These are phyloP conservation scores for Pangasianodon hypophthalmus DNA, from an alignment of 2,113 vertebrate species.

Conservation along the genomic window DNA sequence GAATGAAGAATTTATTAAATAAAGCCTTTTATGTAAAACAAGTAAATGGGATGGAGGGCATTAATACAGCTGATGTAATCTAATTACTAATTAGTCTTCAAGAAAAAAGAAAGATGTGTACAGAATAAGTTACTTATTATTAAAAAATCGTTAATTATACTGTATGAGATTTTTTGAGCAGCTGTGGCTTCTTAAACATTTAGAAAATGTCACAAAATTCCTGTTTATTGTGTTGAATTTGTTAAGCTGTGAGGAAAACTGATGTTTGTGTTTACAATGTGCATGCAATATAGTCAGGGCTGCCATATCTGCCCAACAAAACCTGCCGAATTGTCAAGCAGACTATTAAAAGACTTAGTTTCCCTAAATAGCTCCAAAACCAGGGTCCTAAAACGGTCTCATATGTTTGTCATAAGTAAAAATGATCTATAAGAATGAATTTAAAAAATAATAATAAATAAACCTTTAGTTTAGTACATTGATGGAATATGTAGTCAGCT, in stretches of 20 bases:
- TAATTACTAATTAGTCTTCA: not conserved
- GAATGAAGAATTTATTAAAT: not conserved
- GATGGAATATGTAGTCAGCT: not conserved
- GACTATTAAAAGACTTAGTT: not conserved
- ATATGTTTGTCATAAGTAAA: not conserved
- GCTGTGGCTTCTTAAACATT: not conserved
- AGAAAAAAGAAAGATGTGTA: not conserved
- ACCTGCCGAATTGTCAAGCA: not conserved
- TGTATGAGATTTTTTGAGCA: not conserved
- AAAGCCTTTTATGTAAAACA: not conserved
- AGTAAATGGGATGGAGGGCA: not conserved
- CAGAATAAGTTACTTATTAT: not conserved
- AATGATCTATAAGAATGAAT: not conserved
- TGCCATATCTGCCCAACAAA: not conserved
- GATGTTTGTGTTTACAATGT: not conserved
- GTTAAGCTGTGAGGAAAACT: not conserved
- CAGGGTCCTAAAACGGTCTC: not conserved
- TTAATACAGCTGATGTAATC: not conserved
- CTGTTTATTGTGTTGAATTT: too few species aligned
- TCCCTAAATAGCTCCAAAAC: not conserved
- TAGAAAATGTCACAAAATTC: not conserved
- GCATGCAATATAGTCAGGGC: not conserved
- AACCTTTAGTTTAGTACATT: not conserved
- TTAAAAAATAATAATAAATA: not conserved
- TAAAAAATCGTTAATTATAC: not conserved